A percentile compares a stretch with the other conserved stretches of the same genome.
phyloP scores from a whole-genome alignment of 1,140 invertebrate species.

The Euura saliciscinereae region DNA sequence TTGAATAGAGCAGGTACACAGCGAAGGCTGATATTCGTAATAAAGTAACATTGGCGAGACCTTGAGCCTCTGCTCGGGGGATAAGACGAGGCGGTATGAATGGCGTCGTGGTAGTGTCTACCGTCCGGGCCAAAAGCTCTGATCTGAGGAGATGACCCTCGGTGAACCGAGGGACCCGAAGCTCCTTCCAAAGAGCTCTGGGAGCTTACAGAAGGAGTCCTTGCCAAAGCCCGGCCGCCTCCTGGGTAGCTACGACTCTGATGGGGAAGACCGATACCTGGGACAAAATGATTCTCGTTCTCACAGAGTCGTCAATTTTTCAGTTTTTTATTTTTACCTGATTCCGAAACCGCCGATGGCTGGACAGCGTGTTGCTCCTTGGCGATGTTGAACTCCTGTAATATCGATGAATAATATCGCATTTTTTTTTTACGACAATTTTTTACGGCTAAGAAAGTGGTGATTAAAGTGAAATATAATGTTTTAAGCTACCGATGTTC shows the following conservation, averaged over 20 bases:
- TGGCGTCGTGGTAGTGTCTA: constrained; percentile 53
- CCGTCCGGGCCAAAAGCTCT: constrained; percentile 77
- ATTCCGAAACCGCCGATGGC: constrained; percentile 46
- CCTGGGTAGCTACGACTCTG: constrained; percentile 62
- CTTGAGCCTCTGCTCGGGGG: constrained; percentile 54
- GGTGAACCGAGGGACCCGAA: constrained; percentile 67
- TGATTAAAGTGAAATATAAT: too few species aligned
- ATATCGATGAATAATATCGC: constrained; percentile 19
- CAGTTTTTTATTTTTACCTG: constrained; percentile 24
- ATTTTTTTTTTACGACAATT: background rate
- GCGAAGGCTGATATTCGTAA: too few species aligned
- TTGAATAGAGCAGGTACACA: too few species aligned
- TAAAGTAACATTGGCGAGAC: constrained; percentile 22
- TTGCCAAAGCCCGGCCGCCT: constrained; percentile 40
- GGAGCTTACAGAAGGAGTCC: constrained; percentile 80
- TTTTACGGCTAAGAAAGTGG: background rate
- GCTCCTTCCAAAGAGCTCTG: constrained; percentile 78
- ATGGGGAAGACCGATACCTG: constrained; percentile 42
- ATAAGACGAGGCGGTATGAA: constrained; percentile 59
- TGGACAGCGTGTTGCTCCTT: constrained; percentile 69
- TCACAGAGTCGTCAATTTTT: too few species aligned
- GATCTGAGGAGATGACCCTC: constrained; percentile 80
- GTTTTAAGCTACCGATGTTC: too few species aligned
- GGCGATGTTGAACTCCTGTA: constrained; percentile 69
- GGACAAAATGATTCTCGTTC: background rate